phyloP scores from a whole-genome alignment of 2,888 invertebrate species.

The Heliconius erato region DNA sequence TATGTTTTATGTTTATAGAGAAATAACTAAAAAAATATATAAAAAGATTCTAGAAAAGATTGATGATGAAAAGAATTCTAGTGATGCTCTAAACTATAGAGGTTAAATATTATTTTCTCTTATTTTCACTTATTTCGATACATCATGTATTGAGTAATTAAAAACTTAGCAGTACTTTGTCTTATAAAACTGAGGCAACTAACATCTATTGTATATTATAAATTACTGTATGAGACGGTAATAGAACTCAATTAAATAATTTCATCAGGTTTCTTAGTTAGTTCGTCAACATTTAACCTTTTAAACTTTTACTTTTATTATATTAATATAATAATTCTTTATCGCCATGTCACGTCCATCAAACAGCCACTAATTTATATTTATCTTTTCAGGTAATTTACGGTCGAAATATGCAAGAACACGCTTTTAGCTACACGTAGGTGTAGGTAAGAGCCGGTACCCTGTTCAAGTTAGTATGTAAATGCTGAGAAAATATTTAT shows the following conservation, averaged over 20 bases:
- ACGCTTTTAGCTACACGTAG: background rate
- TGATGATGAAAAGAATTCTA: no score
- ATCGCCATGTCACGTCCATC: background rate
- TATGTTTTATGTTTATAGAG: background rate
- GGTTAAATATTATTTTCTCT: background rate
- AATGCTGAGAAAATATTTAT: background rate
- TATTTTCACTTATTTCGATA: no score
- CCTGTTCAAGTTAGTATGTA: background rate
- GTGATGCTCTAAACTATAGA: background rate
- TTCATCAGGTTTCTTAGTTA: background rate
- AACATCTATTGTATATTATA: background rate
- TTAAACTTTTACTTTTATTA: background rate
- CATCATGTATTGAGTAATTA: no score
- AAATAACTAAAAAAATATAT: background rate
- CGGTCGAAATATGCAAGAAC: constrained; percentile 22
- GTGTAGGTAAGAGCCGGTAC: background rate
- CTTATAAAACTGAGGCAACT: no score
- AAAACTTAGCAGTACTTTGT: no score
- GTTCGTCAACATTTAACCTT: background rate
- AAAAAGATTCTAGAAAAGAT: no score
- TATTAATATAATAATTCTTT: background rate
- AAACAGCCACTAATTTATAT: constrained; percentile 46
- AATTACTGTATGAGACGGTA: no score
- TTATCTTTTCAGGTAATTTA: constrained; percentile 57
- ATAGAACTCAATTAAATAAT: no score